Percentiles rank a stretch among this genome's conserved stretches.
These are phyloP conservation scores for Thymallus thymallus DNA, from an alignment of 2,113 vertebrate genomes.

Conservation along the genomic window DNA sequence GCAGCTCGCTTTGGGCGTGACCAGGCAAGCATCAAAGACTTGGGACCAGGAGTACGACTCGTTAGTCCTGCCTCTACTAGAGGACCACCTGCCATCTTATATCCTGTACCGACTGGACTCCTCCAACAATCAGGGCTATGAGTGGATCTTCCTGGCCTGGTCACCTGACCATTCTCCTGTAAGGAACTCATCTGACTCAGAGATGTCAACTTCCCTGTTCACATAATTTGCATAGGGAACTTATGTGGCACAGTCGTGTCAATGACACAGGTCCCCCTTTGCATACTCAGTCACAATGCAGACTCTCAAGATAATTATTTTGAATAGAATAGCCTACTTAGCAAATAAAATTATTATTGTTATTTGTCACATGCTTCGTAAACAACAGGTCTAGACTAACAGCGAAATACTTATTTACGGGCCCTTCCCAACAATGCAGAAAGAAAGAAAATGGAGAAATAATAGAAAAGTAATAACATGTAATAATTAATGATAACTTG, in stretches of 20 bases:
- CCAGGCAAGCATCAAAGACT: slow-evolving; percentile 66
- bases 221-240: too few relatives aligned
- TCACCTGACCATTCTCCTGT: slow-evolving; percentile 87
- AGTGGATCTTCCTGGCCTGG: slow-evolving; percentile 90
- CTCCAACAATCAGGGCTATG: slow-evolving; percentile 86
- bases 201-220: neutral
- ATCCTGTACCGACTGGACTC: slow-evolving; percentile 87
- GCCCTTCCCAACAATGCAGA: too few relatives aligned
- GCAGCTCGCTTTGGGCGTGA: slow-evolving; percentile 79
- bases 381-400: too few relatives aligned
- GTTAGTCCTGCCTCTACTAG: slow-evolving; percentile 80
- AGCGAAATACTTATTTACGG: too few relatives aligned
- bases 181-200: slow-evolving; percentile 53
- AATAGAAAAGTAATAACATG: too few relatives aligned
- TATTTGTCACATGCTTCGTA: too few relatives aligned
- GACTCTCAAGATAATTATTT: neutral
- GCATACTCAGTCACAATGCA: neutral
- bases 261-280: neutral
- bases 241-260: too few relatives aligned
- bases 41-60: slow-evolving; percentile 87
- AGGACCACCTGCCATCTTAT: slow-evolving; percentile 84
- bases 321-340: too few relatives aligned
- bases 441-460: too few relatives aligned
- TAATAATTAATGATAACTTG: too few relatives aligned
- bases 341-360: too few relatives aligned